Base-by-base conservation (phyloP, 2,888 invertebrate genomes). In the Zhuqinia jingwanae region DNA sequence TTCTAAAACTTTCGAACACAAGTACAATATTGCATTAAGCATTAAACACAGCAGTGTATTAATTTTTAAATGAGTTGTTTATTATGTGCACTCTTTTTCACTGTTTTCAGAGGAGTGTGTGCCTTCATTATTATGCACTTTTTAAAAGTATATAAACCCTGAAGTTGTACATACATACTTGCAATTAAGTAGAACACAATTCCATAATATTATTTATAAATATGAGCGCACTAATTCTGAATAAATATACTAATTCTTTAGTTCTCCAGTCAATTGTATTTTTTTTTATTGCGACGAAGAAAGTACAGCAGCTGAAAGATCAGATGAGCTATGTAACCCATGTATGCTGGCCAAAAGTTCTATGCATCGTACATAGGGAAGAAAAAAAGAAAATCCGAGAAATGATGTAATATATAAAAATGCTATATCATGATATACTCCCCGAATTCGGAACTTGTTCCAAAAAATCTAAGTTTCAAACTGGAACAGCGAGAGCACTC, bases 291-390 rank as follows among this genome's bases (percentile, higher is more conserved):
- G 53, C 53, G 27, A 20, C n/a, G 53, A 80, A 80, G 45, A 70
- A 73, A 63, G 47, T 70, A 22, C 60, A 85, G 85, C 85, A 85
- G 85, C 85, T 85, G 85, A 85, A 79, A 45, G 36, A 85, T 65
- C 85, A 85, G 85, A 85, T 85, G 85, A 79, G 85, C 56, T 45
- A 45, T 22, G 63, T 68, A 8, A 36, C 17, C 27, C 25, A 50
- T 63, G 50, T 50, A 82, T 75, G 56, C 36, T 36, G 36, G 15
- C 17, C 17, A 15, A n/a, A 5, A 63, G 63, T 5, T 15, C 11
- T 50, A 30, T 30, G 50, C 13, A 22, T 27, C 8, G 3, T 53
- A 36, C 36, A 36, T 56, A 50, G 53, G 13, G 70, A 22, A 17
- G 22, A 22, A 73, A 70, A 70, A 73, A 13, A n/a, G 73, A 73